phyloP scores from a whole-genome alignment of 2,113 vertebrate genomes.

The Uria aalge region DNA sequence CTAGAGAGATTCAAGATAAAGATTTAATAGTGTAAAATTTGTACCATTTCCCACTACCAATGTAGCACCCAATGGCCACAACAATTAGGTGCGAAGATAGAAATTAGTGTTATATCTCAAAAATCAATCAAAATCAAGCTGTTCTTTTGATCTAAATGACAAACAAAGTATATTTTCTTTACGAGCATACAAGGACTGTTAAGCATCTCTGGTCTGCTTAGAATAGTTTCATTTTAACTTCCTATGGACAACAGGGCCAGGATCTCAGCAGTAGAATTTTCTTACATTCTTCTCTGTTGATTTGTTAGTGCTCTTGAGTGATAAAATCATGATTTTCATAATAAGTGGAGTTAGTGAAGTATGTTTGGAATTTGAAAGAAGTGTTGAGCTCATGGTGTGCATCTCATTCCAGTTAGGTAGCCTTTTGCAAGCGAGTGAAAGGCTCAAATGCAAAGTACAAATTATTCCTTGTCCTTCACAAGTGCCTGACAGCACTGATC shows the following conservation, averaged over 20 bases:
- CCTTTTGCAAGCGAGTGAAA: background rate
- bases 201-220: background rate
- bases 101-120: background rate
- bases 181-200: background rate
- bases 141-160: background rate
- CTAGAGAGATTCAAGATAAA: background rate
- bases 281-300: background rate
- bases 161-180: background rate
- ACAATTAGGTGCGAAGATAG: background rate
- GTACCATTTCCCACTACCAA: background rate
- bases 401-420: background rate
- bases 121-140: background rate
- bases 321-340: conserved; percentile 40
- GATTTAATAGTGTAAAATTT: background rate
- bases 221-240: background rate
- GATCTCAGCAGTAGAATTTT: background rate
- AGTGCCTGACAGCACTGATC: background rate
- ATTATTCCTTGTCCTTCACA: conserved; percentile 12
- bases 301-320: conserved; percentile 32
- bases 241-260: background rate
- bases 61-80: background rate
- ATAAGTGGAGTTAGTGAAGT: background rate
- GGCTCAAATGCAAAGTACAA: background rate
- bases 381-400: background rate
- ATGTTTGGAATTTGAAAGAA: conserved; percentile 57